Base-by-base conservation (phyloP, 1,140 invertebrate genomes). In the Lethocerus indicus region DNA sequence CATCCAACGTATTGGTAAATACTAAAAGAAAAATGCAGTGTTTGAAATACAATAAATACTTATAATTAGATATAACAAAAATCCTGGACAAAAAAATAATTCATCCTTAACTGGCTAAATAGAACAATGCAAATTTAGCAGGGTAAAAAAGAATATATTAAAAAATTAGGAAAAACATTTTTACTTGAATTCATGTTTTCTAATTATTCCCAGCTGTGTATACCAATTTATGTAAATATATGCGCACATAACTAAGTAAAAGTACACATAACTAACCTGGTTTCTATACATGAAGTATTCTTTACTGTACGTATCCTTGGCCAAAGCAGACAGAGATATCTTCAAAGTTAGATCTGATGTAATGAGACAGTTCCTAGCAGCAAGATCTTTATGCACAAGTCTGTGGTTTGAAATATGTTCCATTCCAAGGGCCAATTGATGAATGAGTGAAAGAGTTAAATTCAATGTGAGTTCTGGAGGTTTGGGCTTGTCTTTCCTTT, bases 291-390 rank as follows among this genome's bases (percentile, higher is more conserved):
- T 83, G 54, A 71, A 80, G 65, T 94, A 94, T 60, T 93, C 88
- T 49, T 78, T 76, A 29, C 81, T 79, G 60, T 91, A 86, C 0
- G 86, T 83, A 55, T 91, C 88, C 54, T 84, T 78, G 35, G 78
- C 79, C 51, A 93, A 72, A 20, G 81, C 78, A 0, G 87, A 75
- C 58, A 83, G 68, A 3, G 86, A 83, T 29, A 95, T 74, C 70
- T 94, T 93, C 7, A 92, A 73, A 20, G 78, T 75, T 2, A 92
- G 67, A 52, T 79, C 76, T 18, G 87, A 87, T 0, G 84, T 79
- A 37, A 95, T 80, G 16, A 93, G 65, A 60, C 92, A 89, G 63
- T 97, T 97, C n/a, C 92, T 73, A 0, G 91, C 81, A 4, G 91
- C 90, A 49, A 97, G 69, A 66, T 97, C 93, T 58, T 78, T 75